Percentiles rank a stretch among this genome's conserved stretches.
These are phyloP conservation scores for Monochamus saltuarius DNA, from an alignment of 1,140 invertebrate species.

Conservation along the genomic window DNA sequence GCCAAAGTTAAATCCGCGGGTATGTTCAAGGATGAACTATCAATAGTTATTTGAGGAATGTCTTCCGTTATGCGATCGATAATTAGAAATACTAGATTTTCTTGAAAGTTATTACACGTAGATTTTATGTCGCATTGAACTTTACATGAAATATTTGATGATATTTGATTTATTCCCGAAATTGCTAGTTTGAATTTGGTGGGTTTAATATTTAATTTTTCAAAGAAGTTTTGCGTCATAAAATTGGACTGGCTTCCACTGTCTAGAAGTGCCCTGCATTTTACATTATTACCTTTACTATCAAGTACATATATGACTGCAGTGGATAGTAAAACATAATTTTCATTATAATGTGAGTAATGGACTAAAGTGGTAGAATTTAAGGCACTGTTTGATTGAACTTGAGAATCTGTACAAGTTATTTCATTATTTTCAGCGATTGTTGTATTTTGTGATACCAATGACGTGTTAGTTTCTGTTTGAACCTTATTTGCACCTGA, in stretches of 20 bases:
- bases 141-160: not conserved
- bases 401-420: not conserved
- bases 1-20: slow-evolving; percentile 4
- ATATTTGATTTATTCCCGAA: slow-evolving; percentile 9
- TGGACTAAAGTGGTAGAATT: not conserved
- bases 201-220: not conserved
- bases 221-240: not conserved
- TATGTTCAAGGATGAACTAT: slow-evolving; percentile 6
- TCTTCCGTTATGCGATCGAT: slow-evolving; percentile 7
- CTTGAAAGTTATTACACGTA: not conserved
- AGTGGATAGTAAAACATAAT: slow-evolving; percentile 7
- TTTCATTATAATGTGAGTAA: not conserved
- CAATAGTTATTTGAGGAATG: slow-evolving; percentile 5
- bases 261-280: slow-evolving; percentile 9
- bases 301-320: slow-evolving; percentile 3
- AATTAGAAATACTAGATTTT: slow-evolving; percentile 6
- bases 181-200: slow-evolving; percentile 9
- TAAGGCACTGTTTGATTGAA: slow-evolving; percentile 1
- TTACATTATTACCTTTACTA: slow-evolving; percentile 2
- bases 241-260: slow-evolving; percentile 13
- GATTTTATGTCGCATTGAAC: not conserved
- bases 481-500: no score
- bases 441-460: not conserved
- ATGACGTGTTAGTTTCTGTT: no score
- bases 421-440: slow-evolving; percentile 3